These are phyloP conservation scores for Phalanger gymnotis DNA, from an alignment of 2,797 vertebrate genomes.

Conservation along the genomic window DNA sequence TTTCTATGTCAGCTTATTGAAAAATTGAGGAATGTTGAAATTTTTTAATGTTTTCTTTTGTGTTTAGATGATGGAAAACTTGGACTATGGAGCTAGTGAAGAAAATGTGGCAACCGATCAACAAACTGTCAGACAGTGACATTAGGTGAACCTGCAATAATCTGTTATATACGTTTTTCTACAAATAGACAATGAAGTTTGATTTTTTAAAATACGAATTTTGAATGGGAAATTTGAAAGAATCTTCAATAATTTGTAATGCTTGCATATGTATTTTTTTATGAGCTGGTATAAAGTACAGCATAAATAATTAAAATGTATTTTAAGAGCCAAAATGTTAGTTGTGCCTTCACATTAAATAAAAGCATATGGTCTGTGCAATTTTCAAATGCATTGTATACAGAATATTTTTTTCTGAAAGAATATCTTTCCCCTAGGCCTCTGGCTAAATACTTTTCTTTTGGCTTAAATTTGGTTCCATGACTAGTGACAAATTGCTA, in stretches of 20 bases:
- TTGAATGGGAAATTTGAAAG: conserved; percentile 77
- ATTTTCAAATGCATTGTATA: conserved; percentile 81
- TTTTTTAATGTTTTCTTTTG: conserved; percentile 57
- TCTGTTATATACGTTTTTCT: conserved; percentile 71
- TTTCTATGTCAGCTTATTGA: conserved; percentile 66
- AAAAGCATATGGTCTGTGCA: conserved; percentile 83
- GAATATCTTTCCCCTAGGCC: conserved; percentile 54
- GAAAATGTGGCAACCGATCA: conserved; percentile 79
- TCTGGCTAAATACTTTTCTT: conserved; percentile 56
- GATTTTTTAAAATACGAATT: conserved; percentile 65
- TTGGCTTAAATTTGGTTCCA: conserved; percentile 70
- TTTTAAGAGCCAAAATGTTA: conserved; percentile 79
- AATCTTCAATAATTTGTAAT: conserved; percentile 71
- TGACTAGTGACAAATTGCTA: conserved; percentile 52
- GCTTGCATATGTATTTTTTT: conserved; percentile 83
- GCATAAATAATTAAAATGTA: conserved; percentile 76
- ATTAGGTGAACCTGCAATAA: conserved; percentile 57
- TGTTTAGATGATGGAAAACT: conserved; percentile 85
- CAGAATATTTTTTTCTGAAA: conserved; percentile 83
- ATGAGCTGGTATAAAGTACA: conserved; percentile 77
- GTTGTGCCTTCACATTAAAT: conserved; percentile 85
- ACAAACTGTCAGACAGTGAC: conserved; percentile 79
- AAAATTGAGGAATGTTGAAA: conserved; percentile 45
- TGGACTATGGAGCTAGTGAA: conserved; percentile 84
- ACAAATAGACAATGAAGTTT: conserved; percentile 71